These are phyloP conservation scores for Agrotis puta DNA, from an alignment of 2,888 invertebrate genomes.

Conservation along the genomic window DNA sequence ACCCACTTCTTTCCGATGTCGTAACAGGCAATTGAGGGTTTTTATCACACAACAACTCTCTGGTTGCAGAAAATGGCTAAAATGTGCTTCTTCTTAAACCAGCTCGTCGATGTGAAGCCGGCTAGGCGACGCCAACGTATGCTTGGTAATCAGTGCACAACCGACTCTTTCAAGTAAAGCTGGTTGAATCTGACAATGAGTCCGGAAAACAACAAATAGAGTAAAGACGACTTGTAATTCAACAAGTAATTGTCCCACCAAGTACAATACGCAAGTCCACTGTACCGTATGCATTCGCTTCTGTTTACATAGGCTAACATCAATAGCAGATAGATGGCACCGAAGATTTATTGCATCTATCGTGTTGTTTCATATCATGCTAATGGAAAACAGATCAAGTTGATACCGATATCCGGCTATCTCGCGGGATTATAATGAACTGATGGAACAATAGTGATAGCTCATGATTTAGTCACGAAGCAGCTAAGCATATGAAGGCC, in stretches of 20 bases:
- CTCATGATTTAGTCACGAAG: conserved; percentile 74
- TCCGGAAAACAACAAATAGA: conserved; percentile 2
- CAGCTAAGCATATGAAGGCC: conserved; percentile 56
- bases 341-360: conserved; percentile 2
- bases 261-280: neutral
- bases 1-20: conserved; percentile 37
- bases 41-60: conserved; percentile 17
- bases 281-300: conserved; percentile 4
- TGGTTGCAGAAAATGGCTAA: conserved; percentile 4
- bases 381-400: conserved; percentile 48
- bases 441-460: conserved; percentile 63
- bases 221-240: neutral
- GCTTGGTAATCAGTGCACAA: conserved; percentile 44
- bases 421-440: conserved; percentile 68
- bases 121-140: neutral
- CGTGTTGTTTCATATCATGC: conserved; percentile 14
- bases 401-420: conserved; percentile 67
- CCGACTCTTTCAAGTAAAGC: conserved; percentile 38
- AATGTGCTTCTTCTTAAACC: conserved; percentile 4
- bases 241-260: conserved; percentile 4
- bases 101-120: conserved; percentile 1
- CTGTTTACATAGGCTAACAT: neutral
- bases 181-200: conserved; percentile 29
- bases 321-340: conserved; percentile 19
- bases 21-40: conserved; percentile 19